Percentiles rank a stretch among this genome's conserved stretches.
phyloP scores from a whole-genome alignment of 1,140 invertebrate genomes.

The Atta colombica region DNA sequence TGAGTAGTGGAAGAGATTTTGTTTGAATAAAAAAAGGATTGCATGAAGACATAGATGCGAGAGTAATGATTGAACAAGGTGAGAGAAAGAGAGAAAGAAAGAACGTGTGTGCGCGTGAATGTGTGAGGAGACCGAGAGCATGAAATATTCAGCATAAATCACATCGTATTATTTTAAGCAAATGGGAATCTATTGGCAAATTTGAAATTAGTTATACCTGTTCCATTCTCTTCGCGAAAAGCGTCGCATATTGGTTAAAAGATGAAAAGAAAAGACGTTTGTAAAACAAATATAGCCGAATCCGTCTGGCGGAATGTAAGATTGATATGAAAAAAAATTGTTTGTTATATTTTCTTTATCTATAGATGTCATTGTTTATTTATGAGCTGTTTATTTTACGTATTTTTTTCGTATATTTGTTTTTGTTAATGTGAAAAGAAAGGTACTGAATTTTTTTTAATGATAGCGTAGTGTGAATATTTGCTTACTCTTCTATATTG shows the following conservation, averaged over 20 bases:
- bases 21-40: conserved; percentile 17
- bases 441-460: conserved; percentile 77
- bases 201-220: conserved; percentile 58
- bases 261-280: conserved; percentile 54
- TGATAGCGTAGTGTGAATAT: conserved; percentile 77
- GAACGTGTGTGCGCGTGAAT: background rate
- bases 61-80: background rate
- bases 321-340: conserved; percentile 79
- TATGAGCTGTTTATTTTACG: conserved; percentile 86
- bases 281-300: conserved; percentile 62
- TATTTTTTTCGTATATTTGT: conserved; percentile 83
- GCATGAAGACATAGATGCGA: background rate
- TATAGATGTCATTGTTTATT: conserved; percentile 86
- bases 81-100: conserved; percentile 11
- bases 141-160: conserved; percentile 49
- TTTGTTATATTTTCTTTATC: conserved; percentile 86
- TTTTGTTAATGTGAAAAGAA: conserved; percentile 83
- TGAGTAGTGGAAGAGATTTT: conserved; percentile 18
- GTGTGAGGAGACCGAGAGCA: conserved; percentile 18
- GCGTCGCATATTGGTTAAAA: conserved; percentile 22
- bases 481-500: conserved; percentile 73
- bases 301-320: conserved; percentile 76
- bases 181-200: conserved; percentile 56
- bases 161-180: conserved; percentile 63
- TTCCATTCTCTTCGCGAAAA: conserved; percentile 33